Evolutionary conservation across 2,888 invertebrate species (phyloP).

Genomic region (Mactromeris polynyma): DNA sequence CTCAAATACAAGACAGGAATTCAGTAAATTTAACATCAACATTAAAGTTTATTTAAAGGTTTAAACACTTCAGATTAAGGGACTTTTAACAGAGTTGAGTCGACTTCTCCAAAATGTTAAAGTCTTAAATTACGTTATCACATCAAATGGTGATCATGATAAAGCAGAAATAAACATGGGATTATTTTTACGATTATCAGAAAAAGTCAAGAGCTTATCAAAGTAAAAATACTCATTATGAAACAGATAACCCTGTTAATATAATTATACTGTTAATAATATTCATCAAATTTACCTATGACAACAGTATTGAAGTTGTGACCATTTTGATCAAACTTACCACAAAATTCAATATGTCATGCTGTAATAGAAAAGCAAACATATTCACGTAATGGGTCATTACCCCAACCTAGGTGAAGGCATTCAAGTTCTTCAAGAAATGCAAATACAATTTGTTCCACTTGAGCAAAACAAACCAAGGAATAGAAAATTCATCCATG

Average conservation of each 20-base stretch:
- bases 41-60: slow-evolving; percentile 32
- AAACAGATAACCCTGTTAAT: too few relatives aligned
- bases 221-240: not conserved
- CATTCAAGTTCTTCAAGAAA: too few relatives aligned
- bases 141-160: not conserved
- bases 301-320: too few relatives aligned
- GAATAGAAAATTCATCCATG: too few relatives aligned
- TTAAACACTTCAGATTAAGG: slow-evolving; percentile 32
- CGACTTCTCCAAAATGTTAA: slow-evolving; percentile 5
- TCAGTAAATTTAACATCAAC: slow-evolving; percentile 15
- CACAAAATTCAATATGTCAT: not conserved
- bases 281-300: too few relatives aligned
- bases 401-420: too few relatives aligned
- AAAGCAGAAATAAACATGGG: not conserved
- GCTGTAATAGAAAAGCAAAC: not conserved
- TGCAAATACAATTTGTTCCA: too few relatives aligned
- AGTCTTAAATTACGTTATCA: not conserved
- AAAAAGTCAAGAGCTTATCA: not conserved
- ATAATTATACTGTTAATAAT: too few relatives aligned
- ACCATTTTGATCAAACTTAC: too few relatives aligned
- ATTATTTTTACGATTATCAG: not conserved
- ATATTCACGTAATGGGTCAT: not conserved
- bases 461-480: too few relatives aligned
- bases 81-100: slow-evolving; percentile 16
- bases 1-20: slow-evolving; percentile 37